Percentiles rank a stretch among this genome's conserved stretches.
Evolutionary conservation across 1,140 invertebrate genomes (phyloP).

Genomic region (Tigriopus japonicus): DNA sequence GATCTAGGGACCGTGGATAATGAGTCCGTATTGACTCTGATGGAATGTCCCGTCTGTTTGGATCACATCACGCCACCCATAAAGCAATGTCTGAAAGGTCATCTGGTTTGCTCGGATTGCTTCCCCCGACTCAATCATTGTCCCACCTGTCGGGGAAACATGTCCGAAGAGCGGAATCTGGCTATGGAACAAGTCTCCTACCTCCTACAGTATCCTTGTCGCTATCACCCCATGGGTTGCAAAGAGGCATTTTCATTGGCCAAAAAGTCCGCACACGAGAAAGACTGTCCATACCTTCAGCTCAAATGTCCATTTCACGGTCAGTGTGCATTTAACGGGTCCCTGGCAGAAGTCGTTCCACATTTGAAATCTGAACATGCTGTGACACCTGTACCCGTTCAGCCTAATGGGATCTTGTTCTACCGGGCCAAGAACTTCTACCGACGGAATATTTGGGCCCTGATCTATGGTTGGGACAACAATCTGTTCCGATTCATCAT

Average conservation of each 20-base stretch:
- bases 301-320: conserved; percentile 15
- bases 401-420: conserved; percentile 9
- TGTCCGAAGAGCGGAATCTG: conserved; percentile 13
- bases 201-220: conserved; percentile 12
- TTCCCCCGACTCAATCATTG: conserved; percentile 13
- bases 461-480: conserved; percentile 12
- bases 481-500: conserved; percentile 13
- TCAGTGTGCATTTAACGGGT: conserved; percentile 12
- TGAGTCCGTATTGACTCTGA: conserved; percentile 28
- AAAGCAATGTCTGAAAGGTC: conserved; percentile 38
- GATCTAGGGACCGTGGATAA: conserved; percentile 8
- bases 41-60: conserved; percentile 41
- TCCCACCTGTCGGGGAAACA: conserved; percentile 8
- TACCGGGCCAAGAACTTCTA: conserved; percentile 13
- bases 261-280: conserved; percentile 6
- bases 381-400: conserved; percentile 13
- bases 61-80: conserved; percentile 39
- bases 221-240: conserved; percentile 14
- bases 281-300: conserved; percentile 12
- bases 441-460: conserved; percentile 10
- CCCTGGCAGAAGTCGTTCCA: conserved; percentile 6
- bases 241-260: neutral
- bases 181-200: conserved; percentile 13
- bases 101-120: conserved; percentile 12
- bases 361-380: conserved; percentile 12